Evolutionary conservation across 2,888 invertebrate species (phyloP).

Genomic region (Uloborus plumipes): DNA sequence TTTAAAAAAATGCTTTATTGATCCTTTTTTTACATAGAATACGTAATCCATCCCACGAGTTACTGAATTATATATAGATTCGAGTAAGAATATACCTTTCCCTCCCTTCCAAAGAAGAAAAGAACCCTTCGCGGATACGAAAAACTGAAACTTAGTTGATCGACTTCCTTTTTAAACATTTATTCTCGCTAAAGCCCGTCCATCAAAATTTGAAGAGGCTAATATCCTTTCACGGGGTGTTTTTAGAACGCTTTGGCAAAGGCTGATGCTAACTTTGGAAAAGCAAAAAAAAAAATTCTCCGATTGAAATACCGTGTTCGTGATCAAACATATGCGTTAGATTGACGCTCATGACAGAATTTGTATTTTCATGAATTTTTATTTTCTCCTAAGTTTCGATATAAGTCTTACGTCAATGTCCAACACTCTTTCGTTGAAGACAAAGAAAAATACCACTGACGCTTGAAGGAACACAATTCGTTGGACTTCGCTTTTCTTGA

Average conservation of each 20-base stretch:
- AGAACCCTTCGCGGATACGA: too few relatives aligned
- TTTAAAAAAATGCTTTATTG: too few relatives aligned
- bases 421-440: conserved; percentile 4
- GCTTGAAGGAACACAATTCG: too few relatives aligned
- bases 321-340: conserved; percentile 44
- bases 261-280: conserved; percentile 11
- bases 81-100: too few relatives aligned
- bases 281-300: conserved; percentile 13
- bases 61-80: too few relatives aligned
- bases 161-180: conserved; percentile 21
- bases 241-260: conserved; percentile 42
- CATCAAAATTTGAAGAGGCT: conserved; percentile 51
- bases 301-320: conserved; percentile 48
- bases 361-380: conserved; percentile 38
- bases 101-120: too few relatives aligned
- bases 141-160: not conserved
- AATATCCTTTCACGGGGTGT: conserved; percentile 47
- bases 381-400: conserved; percentile 13
- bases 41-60: too few relatives aligned
- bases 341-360: conserved; percentile 39
- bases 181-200: conserved; percentile 35
- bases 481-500: too few relatives aligned
- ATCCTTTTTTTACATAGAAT: too few relatives aligned
- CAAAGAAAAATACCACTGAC: conserved; percentile 15
- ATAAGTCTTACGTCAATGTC: conserved; percentile 31